Base-by-base conservation (phyloP, 1,140 invertebrate species). In the Hyles euphorbiae region DNA sequence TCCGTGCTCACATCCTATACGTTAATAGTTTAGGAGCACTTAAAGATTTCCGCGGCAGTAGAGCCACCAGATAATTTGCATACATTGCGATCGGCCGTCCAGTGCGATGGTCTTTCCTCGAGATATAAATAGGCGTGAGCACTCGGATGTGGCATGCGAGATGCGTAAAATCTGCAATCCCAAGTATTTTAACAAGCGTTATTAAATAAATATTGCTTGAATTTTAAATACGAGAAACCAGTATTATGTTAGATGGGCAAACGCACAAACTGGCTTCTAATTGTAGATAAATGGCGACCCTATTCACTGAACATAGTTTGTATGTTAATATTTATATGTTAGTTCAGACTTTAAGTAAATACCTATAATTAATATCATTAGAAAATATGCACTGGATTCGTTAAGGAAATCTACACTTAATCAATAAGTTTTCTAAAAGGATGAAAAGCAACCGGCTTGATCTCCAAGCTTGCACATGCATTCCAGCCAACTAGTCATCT, bases 21-120 rank as follows among this genome's bases (percentile, higher is more conserved):
- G 54, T 58, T 56, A 54, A 65, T 65, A 57, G 53, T 64, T 54
- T 44, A 36, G 43, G 12, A n/a, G 57, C 49, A 70, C 56, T 67
- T 63, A 69, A 59, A 66, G 68, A 61, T 63, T 63, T 63, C 61
- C 59, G 56, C 65, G 61, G 57, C 57, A 61, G 48, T 56, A 49
- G 47, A 53, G 50, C 47, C 34, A 60, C 55, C 46, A 58, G 58
- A 60, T 56, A 43, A 65, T 71, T 71, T 71, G 66, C 65, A 67
- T 68, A 68, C 58, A 68, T 69, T 65, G 58, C 56, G 55, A 56
- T 51, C 51, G 51, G 53, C 56, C 48, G 54, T 56, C 53, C n/a
- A 11, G 34, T 11, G 40, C n/a, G 36, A 52, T 52, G 40, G 36
- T 44, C 53, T 54, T 54, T 44, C 36, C 11, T 47, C 7, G n/a